Evolutionary conservation across 2,888 invertebrate genomes (phyloP).

Genomic region (Strigamia transsilvanica): DNA sequence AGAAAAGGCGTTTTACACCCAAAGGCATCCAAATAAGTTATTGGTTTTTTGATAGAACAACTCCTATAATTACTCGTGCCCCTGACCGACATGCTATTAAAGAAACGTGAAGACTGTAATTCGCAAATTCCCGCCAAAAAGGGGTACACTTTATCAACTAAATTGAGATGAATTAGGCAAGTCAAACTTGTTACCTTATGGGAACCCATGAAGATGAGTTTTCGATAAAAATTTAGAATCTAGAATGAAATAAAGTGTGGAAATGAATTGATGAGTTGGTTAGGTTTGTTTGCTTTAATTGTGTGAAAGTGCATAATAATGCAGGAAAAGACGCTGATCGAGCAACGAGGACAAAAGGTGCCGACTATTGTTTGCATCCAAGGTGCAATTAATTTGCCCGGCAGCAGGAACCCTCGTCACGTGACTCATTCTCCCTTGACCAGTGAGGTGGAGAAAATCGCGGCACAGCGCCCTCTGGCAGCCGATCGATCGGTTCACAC

Average conservation of each 20-base stretch:
- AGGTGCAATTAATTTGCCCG: slow-evolving; percentile 41
- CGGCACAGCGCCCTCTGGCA: slow-evolving; percentile 32
- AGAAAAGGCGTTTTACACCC: neutral
- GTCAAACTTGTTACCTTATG: too few species aligned
- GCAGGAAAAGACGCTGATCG: slow-evolving; percentile 6
- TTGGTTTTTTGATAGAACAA: slow-evolving; percentile 47
- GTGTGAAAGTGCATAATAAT: neutral
- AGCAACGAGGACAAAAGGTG: slow-evolving; percentile 12
- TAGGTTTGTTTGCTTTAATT: neutral
- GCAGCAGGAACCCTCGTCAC: slow-evolving; percentile 39
- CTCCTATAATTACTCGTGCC: slow-evolving; percentile 28
- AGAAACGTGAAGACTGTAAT: slow-evolving; percentile 35
- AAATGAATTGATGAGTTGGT: too few species aligned
- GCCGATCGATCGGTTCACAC: slow-evolving; percentile 35
- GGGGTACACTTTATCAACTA: neutral
- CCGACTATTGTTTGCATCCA: slow-evolving; percentile 34
- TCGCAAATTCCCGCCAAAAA: slow-evolving; percentile 23
- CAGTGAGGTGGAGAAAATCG: slow-evolving; percentile 44
- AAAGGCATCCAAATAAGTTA: slow-evolving; percentile 24
- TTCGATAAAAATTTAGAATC: too few species aligned
- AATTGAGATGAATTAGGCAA: slow-evolving; percentile 3
- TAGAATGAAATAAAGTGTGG: too few species aligned
- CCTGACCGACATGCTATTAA: slow-evolving; percentile 39
- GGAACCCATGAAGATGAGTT: too few species aligned
- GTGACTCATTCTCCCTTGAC: slow-evolving; percentile 42